These are phyloP conservation scores for Orbicella faveolata DNA, from an alignment of 64 coral and sea anemone species.

Conservation along the genomic window DNA sequence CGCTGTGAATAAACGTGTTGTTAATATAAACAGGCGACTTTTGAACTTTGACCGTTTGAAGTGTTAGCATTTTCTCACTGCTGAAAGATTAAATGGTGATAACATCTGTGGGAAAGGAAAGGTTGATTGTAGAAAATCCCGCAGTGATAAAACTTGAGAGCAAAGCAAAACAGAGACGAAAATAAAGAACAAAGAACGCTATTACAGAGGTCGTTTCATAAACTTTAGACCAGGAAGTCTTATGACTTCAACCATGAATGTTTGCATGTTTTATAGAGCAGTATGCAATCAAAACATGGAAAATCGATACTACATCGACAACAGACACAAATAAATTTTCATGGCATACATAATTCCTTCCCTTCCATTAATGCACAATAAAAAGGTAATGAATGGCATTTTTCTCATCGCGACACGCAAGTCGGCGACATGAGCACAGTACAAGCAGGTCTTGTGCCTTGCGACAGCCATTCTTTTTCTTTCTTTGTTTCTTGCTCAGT, in stretches of 20 bases:
- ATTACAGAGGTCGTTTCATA: not conserved
- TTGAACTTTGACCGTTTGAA: slow-evolving; percentile 3
- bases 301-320: not conserved
- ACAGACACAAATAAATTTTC: not conserved
- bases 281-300: not conserved
- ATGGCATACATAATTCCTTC: not conserved
- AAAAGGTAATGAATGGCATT: not conserved
- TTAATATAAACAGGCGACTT: not conserved
- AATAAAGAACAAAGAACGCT: not conserved
- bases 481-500: too few species aligned
- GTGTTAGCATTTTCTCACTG: not conserved
- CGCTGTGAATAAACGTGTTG: not conserved
- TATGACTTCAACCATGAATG: not conserved
- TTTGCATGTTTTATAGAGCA: not conserved
- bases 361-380: not conserved
- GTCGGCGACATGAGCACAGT: too few species aligned
- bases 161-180: not conserved
- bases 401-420: too few species aligned
- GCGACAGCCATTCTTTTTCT: too few species aligned
- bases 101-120: not conserved
- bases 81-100: not conserved
- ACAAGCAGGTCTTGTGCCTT: too few species aligned
- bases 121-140: not conserved
- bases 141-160: not conserved
- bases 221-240: not conserved